These are phyloP conservation scores for Scaptomyza montana DNA, from an alignment of 1,140 invertebrate species.

Conservation along the genomic window DNA sequence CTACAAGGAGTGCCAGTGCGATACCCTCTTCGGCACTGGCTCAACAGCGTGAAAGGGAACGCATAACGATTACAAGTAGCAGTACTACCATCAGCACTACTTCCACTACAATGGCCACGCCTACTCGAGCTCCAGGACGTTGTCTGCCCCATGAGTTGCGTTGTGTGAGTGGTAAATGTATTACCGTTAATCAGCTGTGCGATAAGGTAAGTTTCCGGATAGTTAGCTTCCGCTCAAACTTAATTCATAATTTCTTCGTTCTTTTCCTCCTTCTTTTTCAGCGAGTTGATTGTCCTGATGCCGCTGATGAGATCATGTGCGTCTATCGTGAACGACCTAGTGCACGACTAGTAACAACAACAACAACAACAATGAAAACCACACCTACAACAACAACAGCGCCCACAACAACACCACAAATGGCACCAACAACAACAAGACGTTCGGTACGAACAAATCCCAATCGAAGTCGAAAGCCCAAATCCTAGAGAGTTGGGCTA, in stretches of 20 bases:
- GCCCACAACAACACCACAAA: conserved; percentile 12
- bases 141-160: conserved; percentile 86
- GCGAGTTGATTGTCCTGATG: conserved; percentile 86
- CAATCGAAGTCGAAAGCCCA: conserved; percentile 76
- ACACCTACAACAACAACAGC: conserved; percentile 22
- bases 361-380: conserved; percentile 25
- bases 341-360: conserved; percentile 19
- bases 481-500: conserved; percentile 45
- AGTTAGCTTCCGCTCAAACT: no score
- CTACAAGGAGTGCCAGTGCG: conserved; percentile 63
- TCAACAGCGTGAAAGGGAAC: conserved; percentile 54
- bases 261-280: conserved; percentile 15
- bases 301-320: conserved; percentile 87
- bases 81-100: conserved; percentile 25
- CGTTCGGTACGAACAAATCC: conserved; percentile 61
- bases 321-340: conserved; percentile 71
- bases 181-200: conserved; percentile 86
- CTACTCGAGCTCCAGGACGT: conserved; percentile 42
- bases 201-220: conserved; percentile 83
- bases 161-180: conserved; percentile 87
- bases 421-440: conserved; percentile 42
- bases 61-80: conserved; percentile 33
- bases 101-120: conserved; percentile 12
- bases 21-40: conserved; percentile 62
- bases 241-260: background rate